Percentiles rank a stretch among this genome's conserved stretches.
Evolutionary conservation across 2,888 invertebrate genomes (phyloP).

Genomic region (Clostera curtula): DNA sequence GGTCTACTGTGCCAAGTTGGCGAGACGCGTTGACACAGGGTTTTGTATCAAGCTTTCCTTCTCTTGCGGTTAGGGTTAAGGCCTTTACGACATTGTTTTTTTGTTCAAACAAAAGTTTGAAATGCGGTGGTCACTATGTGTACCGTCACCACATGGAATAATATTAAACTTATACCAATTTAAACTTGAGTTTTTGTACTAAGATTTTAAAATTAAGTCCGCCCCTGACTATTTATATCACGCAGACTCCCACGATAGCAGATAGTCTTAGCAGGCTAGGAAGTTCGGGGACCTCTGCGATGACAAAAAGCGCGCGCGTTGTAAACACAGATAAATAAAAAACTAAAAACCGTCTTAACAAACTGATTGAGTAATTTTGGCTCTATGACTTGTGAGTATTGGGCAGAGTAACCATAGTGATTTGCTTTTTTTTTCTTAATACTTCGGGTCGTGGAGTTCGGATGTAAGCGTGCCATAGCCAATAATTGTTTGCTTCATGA

Average conservation of each 20-base stretch:
- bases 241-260: conserved; percentile 29
- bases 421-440: conserved; percentile 3
- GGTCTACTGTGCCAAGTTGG: too few relatives aligned
- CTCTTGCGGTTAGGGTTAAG: too few relatives aligned
- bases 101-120: too few relatives aligned
- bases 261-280: conserved; percentile 25
- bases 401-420: conserved; percentile 6
- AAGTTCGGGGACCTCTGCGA: conserved; percentile 26
- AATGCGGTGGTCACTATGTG: too few relatives aligned
- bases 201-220: too few relatives aligned
- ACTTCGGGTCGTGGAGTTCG: not conserved
- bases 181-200: too few relatives aligned
- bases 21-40: too few relatives aligned
- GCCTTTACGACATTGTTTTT: not conserved
- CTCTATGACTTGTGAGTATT: conserved; percentile 18
- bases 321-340: conserved; percentile 22
- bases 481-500: too few relatives aligned
- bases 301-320: conserved; percentile 24
- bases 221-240: conserved; percentile 14
- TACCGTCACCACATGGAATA: too few relatives aligned
- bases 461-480: not conserved
- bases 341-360: conserved; percentile 12
- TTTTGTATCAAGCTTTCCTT: too few relatives aligned
- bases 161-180: too few relatives aligned
- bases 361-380: conserved; percentile 21